Percentiles rank a stretch among this genome's conserved stretches.
Conservation (phyloP, 1,140 invertebrate genomes). For the Drosophila auraria region DNA sequence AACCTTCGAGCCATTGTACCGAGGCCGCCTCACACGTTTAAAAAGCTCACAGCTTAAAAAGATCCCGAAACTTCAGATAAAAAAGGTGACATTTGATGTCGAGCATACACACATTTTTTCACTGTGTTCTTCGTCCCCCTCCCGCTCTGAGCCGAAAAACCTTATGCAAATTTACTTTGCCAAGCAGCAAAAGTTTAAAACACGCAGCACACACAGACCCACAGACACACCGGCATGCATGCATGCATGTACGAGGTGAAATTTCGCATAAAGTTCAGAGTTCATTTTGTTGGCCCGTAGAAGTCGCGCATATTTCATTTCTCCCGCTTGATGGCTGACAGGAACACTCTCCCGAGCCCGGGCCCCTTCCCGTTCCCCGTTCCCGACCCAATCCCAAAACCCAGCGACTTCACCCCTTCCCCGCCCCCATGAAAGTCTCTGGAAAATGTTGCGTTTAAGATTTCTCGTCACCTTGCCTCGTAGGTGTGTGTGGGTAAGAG, state of each 20-base stretch:
- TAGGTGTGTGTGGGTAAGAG: not conserved
- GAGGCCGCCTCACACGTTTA: too few species aligned
- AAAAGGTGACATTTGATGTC: not conserved
- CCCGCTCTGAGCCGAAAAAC: slow-evolving; percentile 23
- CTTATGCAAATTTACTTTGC: slow-evolving; percentile 60
- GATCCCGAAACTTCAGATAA: not conserved
- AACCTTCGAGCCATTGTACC: too few species aligned
- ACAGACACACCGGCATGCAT: not conserved
- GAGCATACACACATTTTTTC: not conserved
- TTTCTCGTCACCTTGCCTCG: slow-evolving; percentile 32
- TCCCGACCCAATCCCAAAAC: not conserved
- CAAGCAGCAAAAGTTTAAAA: slow-evolving; percentile 48
- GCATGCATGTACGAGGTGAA: slow-evolving; percentile 33
- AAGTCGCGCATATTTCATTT: slow-evolving; percentile 61
- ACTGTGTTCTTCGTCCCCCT: not conserved
- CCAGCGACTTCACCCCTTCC: not conserved
- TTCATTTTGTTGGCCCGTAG: slow-evolving; percentile 40
- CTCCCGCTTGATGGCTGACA: slow-evolving; percentile 51
- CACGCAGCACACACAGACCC: slow-evolving; percentile 41
- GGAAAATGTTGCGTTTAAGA: slow-evolving; percentile 57
- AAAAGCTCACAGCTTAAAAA: too few species aligned
- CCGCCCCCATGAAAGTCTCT: slow-evolving; percentile 1
- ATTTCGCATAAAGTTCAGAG: slow-evolving; percentile 60
- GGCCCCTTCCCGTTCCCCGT: too few species aligned
- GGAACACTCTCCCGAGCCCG: slow-evolving; percentile 11